phyloP scores from a whole-genome alignment of 2,888 invertebrate species.

The Eristalis arbustorum region DNA sequence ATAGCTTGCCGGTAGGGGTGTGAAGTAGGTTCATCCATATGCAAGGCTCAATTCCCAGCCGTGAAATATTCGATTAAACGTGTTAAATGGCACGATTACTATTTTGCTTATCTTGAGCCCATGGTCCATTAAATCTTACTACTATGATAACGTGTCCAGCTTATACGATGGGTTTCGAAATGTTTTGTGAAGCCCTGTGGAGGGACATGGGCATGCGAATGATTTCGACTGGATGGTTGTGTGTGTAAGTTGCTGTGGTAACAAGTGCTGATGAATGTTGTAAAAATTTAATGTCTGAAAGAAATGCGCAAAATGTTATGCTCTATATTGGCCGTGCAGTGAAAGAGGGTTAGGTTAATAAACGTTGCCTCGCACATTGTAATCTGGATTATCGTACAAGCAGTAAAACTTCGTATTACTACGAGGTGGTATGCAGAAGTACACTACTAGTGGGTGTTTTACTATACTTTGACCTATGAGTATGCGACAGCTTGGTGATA shows the following conservation, averaged over 20 bases:
- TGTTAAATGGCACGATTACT: constrained; percentile 39
- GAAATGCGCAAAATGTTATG: neutral
- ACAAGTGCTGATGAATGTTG: neutral
- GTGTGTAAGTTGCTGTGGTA: neutral
- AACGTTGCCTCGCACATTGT: neutral
- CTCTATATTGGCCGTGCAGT: neutral
- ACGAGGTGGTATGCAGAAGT: too few relatives aligned
- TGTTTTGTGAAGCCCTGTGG: neutral
- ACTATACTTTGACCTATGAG: too few relatives aligned
- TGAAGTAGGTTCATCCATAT: neutral
- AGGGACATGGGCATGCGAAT: neutral
- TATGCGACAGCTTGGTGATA: too few relatives aligned
- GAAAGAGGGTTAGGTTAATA: neutral
- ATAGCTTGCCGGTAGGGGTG: constrained; percentile 11
- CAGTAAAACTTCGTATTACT: too few relatives aligned
- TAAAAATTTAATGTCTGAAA: neutral
- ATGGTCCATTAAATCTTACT: constrained; percentile 25
- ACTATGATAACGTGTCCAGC: constrained; percentile 1
- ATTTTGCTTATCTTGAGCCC: constrained; percentile 24
- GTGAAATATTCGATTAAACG: constrained; percentile 30
- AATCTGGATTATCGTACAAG: too few relatives aligned
- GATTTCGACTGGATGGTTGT: neutral
- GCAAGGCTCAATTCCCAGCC: constrained; percentile 19
- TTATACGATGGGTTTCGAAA: neutral
- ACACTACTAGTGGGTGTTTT: too few relatives aligned